Conservation (phyloP, 2,888 invertebrate genomes). For the Phortica okadai region DNA sequence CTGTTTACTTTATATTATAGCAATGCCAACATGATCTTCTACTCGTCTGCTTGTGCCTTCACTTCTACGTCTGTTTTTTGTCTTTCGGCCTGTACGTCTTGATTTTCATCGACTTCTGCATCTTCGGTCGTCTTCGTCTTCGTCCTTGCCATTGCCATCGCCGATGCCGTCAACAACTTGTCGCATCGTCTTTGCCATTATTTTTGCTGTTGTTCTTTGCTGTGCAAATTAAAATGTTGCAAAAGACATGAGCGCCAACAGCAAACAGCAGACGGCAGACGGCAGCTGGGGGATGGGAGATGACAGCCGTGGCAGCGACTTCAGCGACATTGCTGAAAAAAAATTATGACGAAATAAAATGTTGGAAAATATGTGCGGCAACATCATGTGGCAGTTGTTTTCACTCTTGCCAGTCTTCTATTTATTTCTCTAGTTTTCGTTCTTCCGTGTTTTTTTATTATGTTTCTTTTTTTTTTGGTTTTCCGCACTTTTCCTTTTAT, state of each 20-base stretch:
- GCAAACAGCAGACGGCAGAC: slow-evolving; percentile 25
- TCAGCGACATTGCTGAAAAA: background rate
- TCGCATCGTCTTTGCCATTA: slow-evolving; percentile 49
- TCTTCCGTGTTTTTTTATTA: no score
- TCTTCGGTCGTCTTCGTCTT: background rate
- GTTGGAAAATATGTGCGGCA: slow-evolving; percentile 1
- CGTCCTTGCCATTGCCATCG: background rate
- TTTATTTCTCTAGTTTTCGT: background rate
- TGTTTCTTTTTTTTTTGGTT: background rate
- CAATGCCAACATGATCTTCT: background rate
- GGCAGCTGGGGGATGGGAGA: slow-evolving; percentile 19
- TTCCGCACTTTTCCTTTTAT: no score
- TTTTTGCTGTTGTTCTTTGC: background rate
- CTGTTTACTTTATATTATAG: slow-evolving; percentile 21
- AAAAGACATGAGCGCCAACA: slow-evolving; percentile 33
- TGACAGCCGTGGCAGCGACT: no score
- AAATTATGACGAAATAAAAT: slow-evolving; percentile 20
- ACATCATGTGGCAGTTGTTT: background rate
- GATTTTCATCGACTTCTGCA: background rate
- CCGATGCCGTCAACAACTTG: background rate
- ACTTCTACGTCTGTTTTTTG: slow-evolving; percentile 35
- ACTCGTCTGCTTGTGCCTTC: background rate
- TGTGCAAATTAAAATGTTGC: slow-evolving; percentile 62
- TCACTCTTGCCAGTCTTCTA: no score
- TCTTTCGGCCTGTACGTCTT: background rate